Conservation (phyloP, 2,888 invertebrate genomes). For the Drosophila koepferae region DNA sequence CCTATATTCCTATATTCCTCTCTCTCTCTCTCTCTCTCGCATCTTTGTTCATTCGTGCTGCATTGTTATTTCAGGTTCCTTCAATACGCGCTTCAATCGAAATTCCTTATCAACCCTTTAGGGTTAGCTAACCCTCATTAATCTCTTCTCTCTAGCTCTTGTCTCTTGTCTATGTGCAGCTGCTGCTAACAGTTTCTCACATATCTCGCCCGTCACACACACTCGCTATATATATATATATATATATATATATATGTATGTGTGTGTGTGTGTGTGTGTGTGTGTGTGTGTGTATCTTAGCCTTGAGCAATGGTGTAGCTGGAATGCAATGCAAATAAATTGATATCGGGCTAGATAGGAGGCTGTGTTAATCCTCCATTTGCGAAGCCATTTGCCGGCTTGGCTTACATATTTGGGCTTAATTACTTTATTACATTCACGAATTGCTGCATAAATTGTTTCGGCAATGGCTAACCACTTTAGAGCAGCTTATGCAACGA, state of each 20-base stretch:
- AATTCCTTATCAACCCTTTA: conserved; percentile 70
- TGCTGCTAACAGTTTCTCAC: conserved; percentile 46
- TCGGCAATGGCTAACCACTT: conserved; percentile 26
- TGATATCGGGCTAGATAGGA: conserved; percentile 18
- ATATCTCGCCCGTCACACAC: conserved; percentile 26
- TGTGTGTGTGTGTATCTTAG: conserved; percentile 20
- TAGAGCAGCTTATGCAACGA: conserved; percentile 52
- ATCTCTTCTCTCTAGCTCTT: conserved; percentile 54
- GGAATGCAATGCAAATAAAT: conserved; percentile 39
- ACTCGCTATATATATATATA: background rate
- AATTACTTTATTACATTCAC: conserved; percentile 66
- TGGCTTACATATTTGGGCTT: conserved; percentile 52
- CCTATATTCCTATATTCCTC: too few relatives aligned
- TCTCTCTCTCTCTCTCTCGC: too few relatives aligned
- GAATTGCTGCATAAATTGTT: conserved; percentile 53
- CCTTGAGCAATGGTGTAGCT: conserved; percentile 37
- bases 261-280: background rate
- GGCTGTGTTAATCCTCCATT: conserved; percentile 13
- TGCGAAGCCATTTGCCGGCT: conserved; percentile 20
- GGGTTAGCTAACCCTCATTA: conserved; percentile 68
- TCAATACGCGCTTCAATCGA: conserved; percentile 55
- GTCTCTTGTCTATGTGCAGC: conserved; percentile 45
- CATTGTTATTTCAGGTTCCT: conserved; percentile 48
- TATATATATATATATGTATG: background rate
- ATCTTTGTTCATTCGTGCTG: background rate